A percentile compares a stretch with the other conserved stretches of the same genome.
These are phyloP conservation scores for Hippocampus abdominalis DNA, from an alignment of 2,113 vertebrate genomes.

Conservation along the genomic window DNA sequence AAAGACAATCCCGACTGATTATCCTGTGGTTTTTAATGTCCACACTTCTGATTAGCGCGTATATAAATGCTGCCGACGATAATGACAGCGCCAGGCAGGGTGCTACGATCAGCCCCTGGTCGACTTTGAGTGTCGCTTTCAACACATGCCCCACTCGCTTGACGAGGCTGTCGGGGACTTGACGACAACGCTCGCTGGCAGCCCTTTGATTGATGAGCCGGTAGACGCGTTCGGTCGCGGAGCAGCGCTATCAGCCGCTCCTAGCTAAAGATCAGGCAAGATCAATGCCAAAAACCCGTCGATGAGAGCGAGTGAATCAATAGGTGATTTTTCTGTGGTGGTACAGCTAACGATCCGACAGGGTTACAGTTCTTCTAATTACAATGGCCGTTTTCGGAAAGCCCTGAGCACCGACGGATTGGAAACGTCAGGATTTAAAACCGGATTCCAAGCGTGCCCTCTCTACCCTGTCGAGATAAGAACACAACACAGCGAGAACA, in stretches of 20 bases:
- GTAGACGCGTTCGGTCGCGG: not conserved
- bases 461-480: not conserved
- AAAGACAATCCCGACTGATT: too few species aligned
- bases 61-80: not conserved
- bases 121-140: not conserved
- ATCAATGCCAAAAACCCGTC: not conserved
- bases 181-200: not conserved
- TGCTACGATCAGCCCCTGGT: not conserved
- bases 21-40: too few species aligned
- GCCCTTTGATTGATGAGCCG: not conserved
- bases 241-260: not conserved
- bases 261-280: not conserved
- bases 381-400: not conserved
- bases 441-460: not conserved
- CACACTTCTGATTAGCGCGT: not conserved
- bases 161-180: not conserved
- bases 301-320: not conserved
- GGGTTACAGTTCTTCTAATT: not conserved
- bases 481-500: slow-evolving; percentile 9
- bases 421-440: not conserved
- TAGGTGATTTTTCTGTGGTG: not conserved
- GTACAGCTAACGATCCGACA: not conserved
- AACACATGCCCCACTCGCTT: not conserved
- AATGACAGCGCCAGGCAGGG: not conserved
- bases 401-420: not conserved